Evolutionary conservation across 35 echinoderm and acorn worm genomes (phyloP).

Genomic region (Lytechinus variegatus): DNA sequence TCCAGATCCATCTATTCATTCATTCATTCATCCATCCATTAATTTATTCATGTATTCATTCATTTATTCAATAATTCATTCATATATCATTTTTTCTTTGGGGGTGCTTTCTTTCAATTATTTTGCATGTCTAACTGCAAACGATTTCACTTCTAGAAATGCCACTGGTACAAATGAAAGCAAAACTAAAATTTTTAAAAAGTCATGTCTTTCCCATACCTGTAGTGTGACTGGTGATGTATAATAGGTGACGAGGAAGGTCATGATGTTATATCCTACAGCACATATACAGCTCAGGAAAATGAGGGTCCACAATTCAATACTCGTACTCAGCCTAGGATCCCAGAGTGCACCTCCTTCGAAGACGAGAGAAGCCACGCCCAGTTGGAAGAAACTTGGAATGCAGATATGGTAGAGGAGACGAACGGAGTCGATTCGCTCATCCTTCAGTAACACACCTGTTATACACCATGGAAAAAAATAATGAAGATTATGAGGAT

Average conservation of each 20-base stretch:
- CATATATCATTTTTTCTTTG: too few species aligned
- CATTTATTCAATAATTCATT: too few species aligned
- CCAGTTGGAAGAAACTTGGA: slow-evolving; percentile 79
- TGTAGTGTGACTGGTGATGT: slow-evolving; percentile 89
- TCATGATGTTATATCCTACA: slow-evolving; percentile 96
- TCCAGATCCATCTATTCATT: too few species aligned
- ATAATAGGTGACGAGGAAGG: slow-evolving; percentile 94
- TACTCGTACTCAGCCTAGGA: slow-evolving; percentile 43
- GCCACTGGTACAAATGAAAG: too few species aligned
- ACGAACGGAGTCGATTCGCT: slow-evolving; percentile 87
- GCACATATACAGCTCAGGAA: slow-evolving; percentile 82
- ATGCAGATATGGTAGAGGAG: slow-evolving; percentile 96
- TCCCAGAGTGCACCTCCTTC: slow-evolving; percentile 71
- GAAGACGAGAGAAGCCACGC: slow-evolving; percentile 74
- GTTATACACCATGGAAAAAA: slow-evolving; percentile 4
- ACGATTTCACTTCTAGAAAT: too few species aligned
- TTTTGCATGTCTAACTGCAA: too few species aligned
- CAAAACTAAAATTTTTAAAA: too few species aligned
- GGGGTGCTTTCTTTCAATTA: too few species aligned
- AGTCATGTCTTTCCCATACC: background rate
- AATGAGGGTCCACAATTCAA: slow-evolving; percentile 68
- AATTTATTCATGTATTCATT: too few species aligned
- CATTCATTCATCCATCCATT: too few species aligned
- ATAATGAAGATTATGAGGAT: too few species aligned
- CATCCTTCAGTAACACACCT: slow-evolving; percentile 93